phyloP scores from a whole-genome alignment of 2,113 vertebrate species.

The Orycteropus afer region DNA sequence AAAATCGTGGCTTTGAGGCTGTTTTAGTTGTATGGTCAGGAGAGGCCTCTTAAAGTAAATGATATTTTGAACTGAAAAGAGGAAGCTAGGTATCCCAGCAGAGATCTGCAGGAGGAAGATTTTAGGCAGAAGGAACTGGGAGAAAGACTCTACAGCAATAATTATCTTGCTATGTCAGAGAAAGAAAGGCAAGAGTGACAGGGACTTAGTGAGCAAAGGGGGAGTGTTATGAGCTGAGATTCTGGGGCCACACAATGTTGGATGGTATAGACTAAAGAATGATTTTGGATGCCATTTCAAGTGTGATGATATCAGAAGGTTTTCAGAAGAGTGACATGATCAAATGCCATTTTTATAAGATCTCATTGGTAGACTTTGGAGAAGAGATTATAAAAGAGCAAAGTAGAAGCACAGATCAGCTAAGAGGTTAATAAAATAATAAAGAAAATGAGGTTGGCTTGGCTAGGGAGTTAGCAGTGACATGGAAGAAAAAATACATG shows the following conservation, averaged over 20 bases:
- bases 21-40: neutral
- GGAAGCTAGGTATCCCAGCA: neutral
- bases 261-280: neutral
- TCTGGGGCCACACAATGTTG: neutral
- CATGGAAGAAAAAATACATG: neutral
- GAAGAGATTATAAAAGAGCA: neutral
- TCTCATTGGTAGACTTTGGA: neutral
- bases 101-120: neutral
- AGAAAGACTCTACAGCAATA: neutral
- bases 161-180: neutral
- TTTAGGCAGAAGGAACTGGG: neutral
- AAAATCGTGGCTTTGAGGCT: neutral
- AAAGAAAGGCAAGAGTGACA: neutral
- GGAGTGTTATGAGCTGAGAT: neutral
- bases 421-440: neutral
- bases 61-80: neutral
- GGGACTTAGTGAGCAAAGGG: neutral
- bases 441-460: neutral
- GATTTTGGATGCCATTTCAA: neutral
- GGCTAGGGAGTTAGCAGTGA: neutral
- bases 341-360: neutral
- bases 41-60: neutral
- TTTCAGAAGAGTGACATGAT: neutral
- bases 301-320: neutral
- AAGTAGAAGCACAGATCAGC: constrained; percentile 28